Conservation (phyloP, 2,888 invertebrate species). For the Ophioninae sp. region DNA sequence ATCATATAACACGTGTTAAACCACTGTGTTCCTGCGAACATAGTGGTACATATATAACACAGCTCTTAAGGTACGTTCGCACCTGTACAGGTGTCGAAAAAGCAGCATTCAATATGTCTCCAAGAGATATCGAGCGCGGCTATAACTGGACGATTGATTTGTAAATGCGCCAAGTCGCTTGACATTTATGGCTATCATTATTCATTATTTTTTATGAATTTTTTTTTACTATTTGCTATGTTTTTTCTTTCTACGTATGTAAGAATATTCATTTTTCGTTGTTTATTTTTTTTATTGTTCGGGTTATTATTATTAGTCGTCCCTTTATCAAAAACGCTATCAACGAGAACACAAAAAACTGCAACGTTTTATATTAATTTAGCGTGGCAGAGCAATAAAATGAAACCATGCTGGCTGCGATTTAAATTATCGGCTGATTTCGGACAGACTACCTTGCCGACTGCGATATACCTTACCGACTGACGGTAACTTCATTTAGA, state of each 20-base stretch:
- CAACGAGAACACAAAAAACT: no score
- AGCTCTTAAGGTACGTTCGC: conserved; percentile 45
- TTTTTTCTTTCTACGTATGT: neutral
- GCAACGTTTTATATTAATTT: no score
- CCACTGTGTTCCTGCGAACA: conserved; percentile 27
- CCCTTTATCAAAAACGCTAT: no score
- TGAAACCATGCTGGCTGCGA: no score
- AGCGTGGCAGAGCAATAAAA: no score
- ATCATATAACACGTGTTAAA: conserved; percentile 53
- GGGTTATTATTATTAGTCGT: no score
- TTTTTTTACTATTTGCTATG: neutral
- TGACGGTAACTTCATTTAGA: no score
- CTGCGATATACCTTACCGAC: no score
- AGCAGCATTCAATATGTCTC: conserved; percentile 2
- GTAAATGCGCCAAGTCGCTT: neutral
- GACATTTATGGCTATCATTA: neutral
- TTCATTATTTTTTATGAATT: neutral
- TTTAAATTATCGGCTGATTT: no score
- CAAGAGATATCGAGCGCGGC: neutral
- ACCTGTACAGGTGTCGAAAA: conserved; percentile 57
- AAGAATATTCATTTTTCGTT: no score
- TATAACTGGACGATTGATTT: neutral
- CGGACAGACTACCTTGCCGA: no score
- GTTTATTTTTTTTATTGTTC: no score
- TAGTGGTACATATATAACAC: conserved; percentile 18